These are phyloP conservation scores for Otus sunia DNA, from an alignment of 2,113 vertebrate species.

Conservation along the genomic window DNA sequence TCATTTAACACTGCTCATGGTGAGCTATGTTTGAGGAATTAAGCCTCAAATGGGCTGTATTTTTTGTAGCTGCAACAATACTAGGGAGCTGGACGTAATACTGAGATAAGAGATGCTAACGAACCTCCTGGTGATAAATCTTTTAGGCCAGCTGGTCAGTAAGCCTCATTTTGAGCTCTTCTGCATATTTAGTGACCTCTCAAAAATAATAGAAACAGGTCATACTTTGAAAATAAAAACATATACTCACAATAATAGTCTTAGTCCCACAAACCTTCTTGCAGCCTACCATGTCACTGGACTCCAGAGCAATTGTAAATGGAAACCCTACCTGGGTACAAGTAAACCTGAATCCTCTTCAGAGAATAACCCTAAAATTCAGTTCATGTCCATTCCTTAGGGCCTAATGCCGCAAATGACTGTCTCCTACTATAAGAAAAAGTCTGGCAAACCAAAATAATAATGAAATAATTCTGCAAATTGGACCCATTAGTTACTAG, in stretches of 20 bases:
- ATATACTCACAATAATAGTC: not conserved
- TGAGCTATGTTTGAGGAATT: not conserved
- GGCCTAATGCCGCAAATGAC: not conserved
- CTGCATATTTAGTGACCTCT: not conserved
- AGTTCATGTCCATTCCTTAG: not conserved
- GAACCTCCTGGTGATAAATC: not conserved
- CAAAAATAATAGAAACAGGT: not conserved
- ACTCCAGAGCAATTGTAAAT: not conserved
- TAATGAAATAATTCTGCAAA: not conserved
- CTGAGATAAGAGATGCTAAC: not conserved
- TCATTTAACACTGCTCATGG: not conserved
- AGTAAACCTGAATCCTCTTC: not conserved
- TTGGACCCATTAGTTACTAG: not conserved
- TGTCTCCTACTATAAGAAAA: not conserved
- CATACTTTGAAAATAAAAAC: not conserved
- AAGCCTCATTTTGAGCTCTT: not conserved
- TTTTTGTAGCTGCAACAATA: not conserved
- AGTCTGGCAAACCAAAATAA: not conserved
- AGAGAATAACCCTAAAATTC: not conserved
- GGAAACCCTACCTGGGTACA: not conserved
- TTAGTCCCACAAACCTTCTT: not conserved
- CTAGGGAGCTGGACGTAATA: not conserved
- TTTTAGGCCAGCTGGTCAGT: not conserved
- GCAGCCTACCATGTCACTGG: not conserved
- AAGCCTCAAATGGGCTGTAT: not conserved